A percentile compares a stretch with the other conserved stretches of the same genome.
phyloP scores from a whole-genome alignment of 2,888 invertebrate genomes.

The Dichetophora obliterata region DNA sequence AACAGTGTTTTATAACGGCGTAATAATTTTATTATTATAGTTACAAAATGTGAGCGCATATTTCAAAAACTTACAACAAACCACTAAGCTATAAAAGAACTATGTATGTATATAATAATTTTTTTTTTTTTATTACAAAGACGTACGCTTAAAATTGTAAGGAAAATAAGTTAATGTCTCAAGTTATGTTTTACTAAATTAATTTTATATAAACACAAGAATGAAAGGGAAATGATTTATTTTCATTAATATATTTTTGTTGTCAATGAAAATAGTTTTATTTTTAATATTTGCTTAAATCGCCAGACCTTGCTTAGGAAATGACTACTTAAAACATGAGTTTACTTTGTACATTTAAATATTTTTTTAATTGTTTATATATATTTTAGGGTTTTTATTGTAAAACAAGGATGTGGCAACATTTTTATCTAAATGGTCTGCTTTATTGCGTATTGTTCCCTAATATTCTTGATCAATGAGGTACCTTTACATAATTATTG shows the following conservation, averaged over 20 bases:
- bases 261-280: too few species aligned
- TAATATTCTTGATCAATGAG: constrained; percentile 51
- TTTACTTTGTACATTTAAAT: constrained; percentile 48
- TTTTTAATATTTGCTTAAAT: neutral
- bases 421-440: neutral
- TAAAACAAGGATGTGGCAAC: constrained; percentile 12
- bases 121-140: neutral
- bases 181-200: too few species aligned
- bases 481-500: constrained; percentile 50
- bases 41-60: neutral
- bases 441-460: neutral
- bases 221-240: neutral
- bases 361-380: neutral
- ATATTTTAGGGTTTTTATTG: constrained; percentile 26
- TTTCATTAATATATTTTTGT: too few species aligned
- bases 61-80: neutral
- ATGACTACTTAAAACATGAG: constrained; percentile 20
- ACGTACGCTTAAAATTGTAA: neutral
- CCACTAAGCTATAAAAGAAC: neutral
- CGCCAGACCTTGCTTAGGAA: neutral
- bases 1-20: neutral
- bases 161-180: too few species aligned
- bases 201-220: too few species aligned
- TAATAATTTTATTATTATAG: neutral
- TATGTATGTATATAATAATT: neutral